These are phyloP conservation scores for Monochamus alternatus DNA, from an alignment of 2,888 invertebrate genomes.

Conservation along the genomic window DNA sequence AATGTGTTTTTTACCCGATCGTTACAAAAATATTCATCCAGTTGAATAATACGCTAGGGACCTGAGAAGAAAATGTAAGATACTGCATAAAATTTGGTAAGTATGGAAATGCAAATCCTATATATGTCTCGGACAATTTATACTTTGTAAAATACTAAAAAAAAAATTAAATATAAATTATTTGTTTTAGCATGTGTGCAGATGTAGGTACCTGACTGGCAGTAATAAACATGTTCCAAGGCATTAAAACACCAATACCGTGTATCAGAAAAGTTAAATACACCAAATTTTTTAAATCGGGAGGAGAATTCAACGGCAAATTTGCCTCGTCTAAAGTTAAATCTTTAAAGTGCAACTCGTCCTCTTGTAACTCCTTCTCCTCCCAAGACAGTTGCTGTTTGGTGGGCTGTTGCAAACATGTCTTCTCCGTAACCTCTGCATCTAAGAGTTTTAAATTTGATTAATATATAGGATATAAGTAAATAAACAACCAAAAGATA, in stretches of 20 bases:
- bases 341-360: conserved; percentile 84
- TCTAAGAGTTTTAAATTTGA: not conserved
- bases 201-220: conserved; percentile 81
- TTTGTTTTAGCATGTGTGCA: too few species aligned
- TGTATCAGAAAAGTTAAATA: conserved; percentile 92
- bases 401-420: conserved; percentile 83
- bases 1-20: conserved; percentile 77
- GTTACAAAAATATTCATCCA: conserved; percentile 94
- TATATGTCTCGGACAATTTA: conserved; percentile 80
- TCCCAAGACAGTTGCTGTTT: conserved; percentile 92
- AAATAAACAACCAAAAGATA: too few species aligned
- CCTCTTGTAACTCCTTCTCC: conserved; percentile 86
- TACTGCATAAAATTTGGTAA: conserved; percentile 86
- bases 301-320: conserved; percentile 84
- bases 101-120: conserved; percentile 75
- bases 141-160: conserved; percentile 89
- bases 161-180: not conserved
- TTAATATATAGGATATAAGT: too few species aligned
- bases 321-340: conserved; percentile 80
- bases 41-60: conserved; percentile 95
- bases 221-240: conserved; percentile 99
- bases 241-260: conserved; percentile 94
- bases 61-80: conserved; percentile 90
- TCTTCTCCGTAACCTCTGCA: conserved; percentile 71
- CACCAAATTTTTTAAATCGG: conserved; percentile 85